These are phyloP conservation scores for Eulemur rubriventer DNA, from an alignment of 2,797 vertebrate genomes.

Conservation along the genomic window DNA sequence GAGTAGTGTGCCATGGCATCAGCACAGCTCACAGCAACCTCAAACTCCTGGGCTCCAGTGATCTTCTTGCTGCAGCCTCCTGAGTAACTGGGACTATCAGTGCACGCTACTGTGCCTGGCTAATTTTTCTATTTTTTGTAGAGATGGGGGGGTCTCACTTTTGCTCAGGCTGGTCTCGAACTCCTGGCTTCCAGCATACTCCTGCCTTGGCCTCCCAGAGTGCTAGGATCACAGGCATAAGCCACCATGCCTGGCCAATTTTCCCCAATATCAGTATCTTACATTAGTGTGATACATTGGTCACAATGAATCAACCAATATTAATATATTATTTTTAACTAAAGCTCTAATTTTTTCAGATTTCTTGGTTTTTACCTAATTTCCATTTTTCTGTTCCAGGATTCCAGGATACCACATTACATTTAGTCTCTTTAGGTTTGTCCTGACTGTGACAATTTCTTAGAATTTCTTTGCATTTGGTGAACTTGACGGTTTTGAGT, in stretches of 20 bases:
- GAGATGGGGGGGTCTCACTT: neutral
- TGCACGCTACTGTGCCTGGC: rapidly evolving
- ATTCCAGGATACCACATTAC: neutral
- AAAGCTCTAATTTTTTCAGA: neutral
- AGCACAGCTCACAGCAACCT: neutral
- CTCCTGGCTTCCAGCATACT: neutral
- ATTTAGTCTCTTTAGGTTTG: neutral
- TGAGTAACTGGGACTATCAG: neutral
- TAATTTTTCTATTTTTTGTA: neutral
- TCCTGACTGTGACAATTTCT: neutral
- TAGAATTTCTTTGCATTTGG: neutral
- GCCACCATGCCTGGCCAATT: neutral
- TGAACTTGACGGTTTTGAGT: neutral
- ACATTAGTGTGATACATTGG: neutral
- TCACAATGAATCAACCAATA: neutral
- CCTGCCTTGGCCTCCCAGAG: neutral
- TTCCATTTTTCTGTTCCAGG: neutral
- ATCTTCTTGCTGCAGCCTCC: neutral
- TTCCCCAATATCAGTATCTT: neutral
- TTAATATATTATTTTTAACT: neutral
- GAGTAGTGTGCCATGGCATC: neutral
- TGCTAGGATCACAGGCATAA: neutral
- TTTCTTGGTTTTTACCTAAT: neutral
- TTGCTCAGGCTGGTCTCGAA: neutral
- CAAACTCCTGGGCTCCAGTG: neutral